phyloP scores from a whole-genome alignment of 2,113 vertebrate genomes.

The Boleophthalmus pectinirostris region DNA sequence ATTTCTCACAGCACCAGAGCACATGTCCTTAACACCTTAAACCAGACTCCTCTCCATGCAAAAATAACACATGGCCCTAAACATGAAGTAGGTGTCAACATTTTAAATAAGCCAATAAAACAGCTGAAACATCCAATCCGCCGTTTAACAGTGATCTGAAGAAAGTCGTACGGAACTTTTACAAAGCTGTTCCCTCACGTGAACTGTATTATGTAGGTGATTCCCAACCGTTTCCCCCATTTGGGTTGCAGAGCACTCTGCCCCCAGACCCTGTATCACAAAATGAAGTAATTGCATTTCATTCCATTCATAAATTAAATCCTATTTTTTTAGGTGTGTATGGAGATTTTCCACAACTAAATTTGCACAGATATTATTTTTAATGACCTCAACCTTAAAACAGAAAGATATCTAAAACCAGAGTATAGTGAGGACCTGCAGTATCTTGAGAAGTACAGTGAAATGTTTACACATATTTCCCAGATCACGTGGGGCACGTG shows the following conservation, averaged over 20 bases:
- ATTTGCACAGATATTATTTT: too few species aligned
- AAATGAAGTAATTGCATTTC: not conserved
- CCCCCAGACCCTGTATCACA: not conserved
- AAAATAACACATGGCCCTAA: slow-evolving; percentile 17
- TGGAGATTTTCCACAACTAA: too few species aligned
- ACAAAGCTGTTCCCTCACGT: not conserved
- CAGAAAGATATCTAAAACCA: too few species aligned
- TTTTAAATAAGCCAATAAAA: slow-evolving; percentile 22
- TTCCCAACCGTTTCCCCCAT: not conserved
- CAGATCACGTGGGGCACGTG: too few species aligned
- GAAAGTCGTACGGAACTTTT: not conserved
- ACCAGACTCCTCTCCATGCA: not conserved
- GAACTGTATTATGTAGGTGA: not conserved
- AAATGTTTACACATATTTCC: too few species aligned
- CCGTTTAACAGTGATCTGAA: not conserved
- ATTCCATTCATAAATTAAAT: too few species aligned
- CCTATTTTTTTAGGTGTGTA: too few species aligned
- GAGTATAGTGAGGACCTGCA: too few species aligned
- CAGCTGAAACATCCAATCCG: not conserved
- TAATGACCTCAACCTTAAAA: too few species aligned
- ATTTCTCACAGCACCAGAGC: slow-evolving; percentile 3
- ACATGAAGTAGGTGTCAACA: slow-evolving; percentile 6
- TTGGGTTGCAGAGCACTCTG: not conserved
- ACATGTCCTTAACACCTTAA: slow-evolving; percentile 4
- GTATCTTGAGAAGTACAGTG: too few species aligned